Evolutionary conservation across 2,113 vertebrate species (phyloP).

Genomic region (Plotosus lineatus): DNA sequence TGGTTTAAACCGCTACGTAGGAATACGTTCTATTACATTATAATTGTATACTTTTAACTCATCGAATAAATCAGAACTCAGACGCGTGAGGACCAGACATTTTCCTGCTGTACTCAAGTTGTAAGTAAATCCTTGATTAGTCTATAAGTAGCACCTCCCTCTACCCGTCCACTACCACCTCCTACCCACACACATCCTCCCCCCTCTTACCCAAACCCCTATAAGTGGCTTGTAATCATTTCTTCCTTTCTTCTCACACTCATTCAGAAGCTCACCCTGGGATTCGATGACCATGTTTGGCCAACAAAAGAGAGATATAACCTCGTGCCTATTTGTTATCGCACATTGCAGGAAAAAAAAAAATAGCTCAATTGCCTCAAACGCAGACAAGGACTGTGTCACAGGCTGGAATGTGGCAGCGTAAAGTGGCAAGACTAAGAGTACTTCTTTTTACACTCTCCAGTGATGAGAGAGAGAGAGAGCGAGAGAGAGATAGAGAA

Average conservation of each 20-base stretch:
- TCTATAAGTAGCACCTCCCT: constrained; percentile 65
- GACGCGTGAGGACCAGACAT: no score
- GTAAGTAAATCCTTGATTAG: constrained; percentile 58
- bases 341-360: constrained; percentile 55
- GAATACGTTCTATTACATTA: no score
- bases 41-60: no score
- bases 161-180: no score
- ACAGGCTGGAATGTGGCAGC: constrained; percentile 63
- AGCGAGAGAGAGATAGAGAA: constrained; percentile 20
- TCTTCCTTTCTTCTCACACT: constrained; percentile 66
- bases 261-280: constrained; percentile 70
- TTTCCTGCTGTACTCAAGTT: constrained; percentile 26
- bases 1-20: neutral
- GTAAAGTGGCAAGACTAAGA: constrained; percentile 74
- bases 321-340: constrained; percentile 72
- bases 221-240: constrained; percentile 67
- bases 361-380: constrained; percentile 71
- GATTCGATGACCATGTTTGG: constrained; percentile 82
- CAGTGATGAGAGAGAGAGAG: constrained; percentile 54
- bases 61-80: no score
- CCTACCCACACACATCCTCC: no score
- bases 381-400: constrained; percentile 66
- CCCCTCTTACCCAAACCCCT: constrained; percentile 7
- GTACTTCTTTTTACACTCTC: constrained; percentile 68
- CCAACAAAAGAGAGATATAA: constrained; percentile 70